phyloP scores from a whole-genome alignment of 1,140 invertebrate genomes.

The Leptonema lineaticorne region DNA sequence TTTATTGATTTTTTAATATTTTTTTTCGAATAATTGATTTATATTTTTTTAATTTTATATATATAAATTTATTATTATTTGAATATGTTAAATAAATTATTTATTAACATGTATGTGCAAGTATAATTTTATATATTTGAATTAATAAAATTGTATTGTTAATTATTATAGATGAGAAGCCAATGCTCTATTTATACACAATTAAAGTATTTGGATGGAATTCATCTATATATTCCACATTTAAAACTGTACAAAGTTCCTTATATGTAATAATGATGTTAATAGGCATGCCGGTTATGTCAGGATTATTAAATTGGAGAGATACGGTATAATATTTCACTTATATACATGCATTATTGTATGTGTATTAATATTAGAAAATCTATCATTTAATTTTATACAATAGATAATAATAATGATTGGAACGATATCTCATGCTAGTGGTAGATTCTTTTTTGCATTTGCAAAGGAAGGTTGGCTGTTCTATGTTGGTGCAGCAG shows the following conservation, averaged over 20 bases:
- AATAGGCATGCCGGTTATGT: conserved; percentile 68
- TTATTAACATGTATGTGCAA: no score
- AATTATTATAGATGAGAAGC: conserved; percentile 66
- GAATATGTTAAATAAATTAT: no score
- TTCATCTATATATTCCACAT: conserved; percentile 62
- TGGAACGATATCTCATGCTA: conserved; percentile 66
- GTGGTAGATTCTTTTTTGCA: conserved; percentile 66
- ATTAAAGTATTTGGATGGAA: conserved; percentile 68
- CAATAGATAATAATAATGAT: conserved; percentile 64
- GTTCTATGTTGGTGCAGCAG: conserved; percentile 67
- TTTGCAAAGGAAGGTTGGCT: conserved; percentile 54
- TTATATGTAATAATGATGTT: conserved; percentile 67
- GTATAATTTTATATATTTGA: no score
- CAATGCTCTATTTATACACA: conserved; percentile 68
- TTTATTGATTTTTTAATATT: no score
- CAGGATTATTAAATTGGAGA: conserved; percentile 61
- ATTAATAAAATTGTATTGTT: no score
- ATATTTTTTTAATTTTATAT: no score
- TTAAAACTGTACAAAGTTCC: conserved; percentile 67
- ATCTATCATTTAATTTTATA: neutral
- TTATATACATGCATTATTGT: neutral
- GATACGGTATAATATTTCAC: conserved; percentile 64
- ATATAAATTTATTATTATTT: neutral
- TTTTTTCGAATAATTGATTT: no score
- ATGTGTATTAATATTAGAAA: neutral